These are phyloP conservation scores for Vanessa tameamea DNA, from an alignment of 1,140 invertebrate genomes.

Conservation along the genomic window DNA sequence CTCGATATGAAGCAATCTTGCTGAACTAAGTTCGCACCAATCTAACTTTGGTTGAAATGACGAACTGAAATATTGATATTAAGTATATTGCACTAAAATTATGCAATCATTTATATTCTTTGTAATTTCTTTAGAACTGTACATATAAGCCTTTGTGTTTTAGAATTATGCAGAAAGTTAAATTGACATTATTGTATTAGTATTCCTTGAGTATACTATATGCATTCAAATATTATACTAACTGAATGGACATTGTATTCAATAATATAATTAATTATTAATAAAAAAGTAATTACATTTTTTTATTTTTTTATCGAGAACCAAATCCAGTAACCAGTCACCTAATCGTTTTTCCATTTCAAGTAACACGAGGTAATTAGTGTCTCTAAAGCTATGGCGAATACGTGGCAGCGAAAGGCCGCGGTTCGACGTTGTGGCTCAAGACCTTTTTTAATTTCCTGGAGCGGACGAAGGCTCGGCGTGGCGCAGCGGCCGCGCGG, in stretches of 20 bases:
- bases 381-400: constrained; percentile 38
- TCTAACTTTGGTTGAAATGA: constrained; percentile 69
- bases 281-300: constrained; percentile 22
- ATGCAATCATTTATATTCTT: constrained; percentile 21
- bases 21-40: constrained; percentile 58
- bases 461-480: constrained; percentile 38
- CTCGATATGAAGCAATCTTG: constrained; percentile 44
- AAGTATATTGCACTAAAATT: constrained; percentile 9
- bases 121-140: constrained; percentile 12
- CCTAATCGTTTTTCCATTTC: constrained; percentile 40
- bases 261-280: too few relatives aligned
- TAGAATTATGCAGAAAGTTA: too few relatives aligned
- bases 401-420: constrained; percentile 36
- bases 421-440: constrained; percentile 51
- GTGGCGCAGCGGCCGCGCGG: constrained; percentile 47
- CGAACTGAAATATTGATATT: constrained; percentile 27
- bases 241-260: too few relatives aligned
- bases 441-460: constrained; percentile 78
- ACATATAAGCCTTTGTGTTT: background rate
- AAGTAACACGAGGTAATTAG: constrained; percentile 40
- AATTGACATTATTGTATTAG: too few relatives aligned
- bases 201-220: too few relatives aligned
- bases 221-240: too few relatives aligned
- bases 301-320: constrained; percentile 15
- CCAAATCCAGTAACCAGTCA: constrained; percentile 31